A percentile compares a stretch with the other conserved stretches of the same genome.
Conservation (phyloP, 1,140 invertebrate species). For the Conopomorpha cramerella region DNA sequence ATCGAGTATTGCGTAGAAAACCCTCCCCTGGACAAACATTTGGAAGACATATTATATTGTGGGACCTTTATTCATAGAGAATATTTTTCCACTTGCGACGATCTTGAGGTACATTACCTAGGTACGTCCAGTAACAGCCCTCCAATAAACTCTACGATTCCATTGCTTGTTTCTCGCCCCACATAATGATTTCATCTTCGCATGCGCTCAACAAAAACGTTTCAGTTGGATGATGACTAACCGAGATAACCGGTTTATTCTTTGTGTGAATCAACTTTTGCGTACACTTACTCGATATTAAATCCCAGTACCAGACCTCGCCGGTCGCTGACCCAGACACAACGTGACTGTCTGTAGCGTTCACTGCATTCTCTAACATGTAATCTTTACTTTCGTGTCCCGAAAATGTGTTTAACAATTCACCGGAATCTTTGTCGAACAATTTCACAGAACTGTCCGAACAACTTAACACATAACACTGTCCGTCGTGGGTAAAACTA, state of each 20-base stretch:
- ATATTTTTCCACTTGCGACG: no score
- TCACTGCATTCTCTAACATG: slow-evolving; percentile 84
- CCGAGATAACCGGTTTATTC: slow-evolving; percentile 66
- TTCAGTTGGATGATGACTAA: slow-evolving; percentile 74
- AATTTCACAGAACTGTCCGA: slow-evolving; percentile 81
- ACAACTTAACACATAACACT: slow-evolving; percentile 85
- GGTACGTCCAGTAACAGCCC: no score
- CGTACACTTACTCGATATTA: slow-evolving; percentile 73
- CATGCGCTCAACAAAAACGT: slow-evolving; percentile 70
- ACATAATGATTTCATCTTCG: slow-evolving; percentile 69
- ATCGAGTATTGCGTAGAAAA: no score
- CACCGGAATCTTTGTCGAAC: slow-evolving; percentile 76
- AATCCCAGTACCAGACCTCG: slow-evolving; percentile 85
- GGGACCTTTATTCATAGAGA: no score
- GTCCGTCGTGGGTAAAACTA: slow-evolving; percentile 80
- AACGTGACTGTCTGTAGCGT: slow-evolving; percentile 80
- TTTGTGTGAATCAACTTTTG: slow-evolving; percentile 44
- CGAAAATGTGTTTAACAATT: slow-evolving; percentile 66
- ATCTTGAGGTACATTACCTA: no score
- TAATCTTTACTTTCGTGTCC: slow-evolving; percentile 82
- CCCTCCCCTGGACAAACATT: no score
- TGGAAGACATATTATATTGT: no score
- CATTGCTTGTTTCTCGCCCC: slow-evolving; percentile 23
- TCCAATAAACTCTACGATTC: no score
- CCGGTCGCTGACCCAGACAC: slow-evolving; percentile 89